Percentiles rank a stretch among this genome's conserved stretches.
Evolutionary conservation across 2,797 vertebrate species (phyloP).

Genomic region (Tarsius wallacei): DNA sequence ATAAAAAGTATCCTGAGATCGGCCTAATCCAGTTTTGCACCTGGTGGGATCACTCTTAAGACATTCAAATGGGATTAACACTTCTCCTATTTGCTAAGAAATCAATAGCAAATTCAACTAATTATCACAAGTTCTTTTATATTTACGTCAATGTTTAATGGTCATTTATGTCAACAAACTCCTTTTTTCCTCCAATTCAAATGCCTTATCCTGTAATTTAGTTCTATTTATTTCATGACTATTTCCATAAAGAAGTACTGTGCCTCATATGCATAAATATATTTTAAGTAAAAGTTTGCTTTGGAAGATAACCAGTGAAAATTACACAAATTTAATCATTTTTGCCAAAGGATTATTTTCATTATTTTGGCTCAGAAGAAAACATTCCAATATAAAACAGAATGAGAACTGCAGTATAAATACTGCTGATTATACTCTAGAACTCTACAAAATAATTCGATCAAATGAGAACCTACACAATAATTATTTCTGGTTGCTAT

Average conservation of each 20-base stretch:
- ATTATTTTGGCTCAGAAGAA: conserved; percentile 46
- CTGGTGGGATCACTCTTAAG: neutral
- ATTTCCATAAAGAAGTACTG: neutral
- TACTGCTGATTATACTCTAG: neutral
- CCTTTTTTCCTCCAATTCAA: neutral
- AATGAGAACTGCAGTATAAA: conserved; percentile 42
- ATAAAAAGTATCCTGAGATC: conserved; percentile 8
- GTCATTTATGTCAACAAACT: neutral
- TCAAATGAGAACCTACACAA: neutral
- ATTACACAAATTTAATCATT: neutral
- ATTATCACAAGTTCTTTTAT: neutral
- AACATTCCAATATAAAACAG: conserved; percentile 45
- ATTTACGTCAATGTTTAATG: neutral
- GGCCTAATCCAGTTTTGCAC: neutral
- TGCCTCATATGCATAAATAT: neutral
- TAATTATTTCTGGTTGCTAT: neutral
- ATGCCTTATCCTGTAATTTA: neutral
- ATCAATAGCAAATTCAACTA: neutral
- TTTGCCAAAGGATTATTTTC: neutral
- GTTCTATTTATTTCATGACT: neutral
- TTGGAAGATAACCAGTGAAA: neutral
- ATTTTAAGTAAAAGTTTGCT: neutral
- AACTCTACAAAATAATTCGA: conserved; percentile 16
- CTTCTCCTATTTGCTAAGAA: neutral
- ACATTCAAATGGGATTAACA: neutral